Conservation (phyloP, 2,888 invertebrate genomes). For the Baccha elongata region DNA sequence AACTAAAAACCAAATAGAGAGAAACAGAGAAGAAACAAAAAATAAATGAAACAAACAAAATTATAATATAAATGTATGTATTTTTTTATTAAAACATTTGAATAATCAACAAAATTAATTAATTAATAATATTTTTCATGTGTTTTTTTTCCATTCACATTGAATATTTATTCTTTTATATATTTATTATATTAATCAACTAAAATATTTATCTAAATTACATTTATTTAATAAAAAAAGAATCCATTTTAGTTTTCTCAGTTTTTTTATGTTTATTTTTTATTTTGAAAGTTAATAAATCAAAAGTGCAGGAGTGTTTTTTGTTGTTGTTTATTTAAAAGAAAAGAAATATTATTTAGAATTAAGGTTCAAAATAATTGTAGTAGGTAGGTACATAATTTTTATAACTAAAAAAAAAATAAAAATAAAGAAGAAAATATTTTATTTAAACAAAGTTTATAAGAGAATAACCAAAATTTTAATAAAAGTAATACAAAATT, state of each 20-base stretch:
- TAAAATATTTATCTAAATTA: constrained; percentile 82
- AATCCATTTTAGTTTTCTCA: constrained; percentile 46
- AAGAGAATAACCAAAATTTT: constrained; percentile 13
- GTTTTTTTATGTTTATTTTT: constrained; percentile 24
- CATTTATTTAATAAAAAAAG: constrained; percentile 76
- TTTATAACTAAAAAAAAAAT: constrained; percentile 37
- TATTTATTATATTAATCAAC: constrained; percentile 79
- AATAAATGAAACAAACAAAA: constrained; percentile 76
- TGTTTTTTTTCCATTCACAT: constrained; percentile 74
- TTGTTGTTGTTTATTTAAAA: background rate
- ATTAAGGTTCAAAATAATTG: background rate
- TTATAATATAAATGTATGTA: constrained; percentile 75
- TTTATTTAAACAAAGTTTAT: constrained; percentile 32
- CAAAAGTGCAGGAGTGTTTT: constrained; percentile 20
- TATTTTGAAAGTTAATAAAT: constrained; percentile 18
- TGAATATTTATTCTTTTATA: constrained; percentile 73
- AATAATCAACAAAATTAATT: constrained; percentile 81
- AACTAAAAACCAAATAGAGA: constrained; percentile 64
- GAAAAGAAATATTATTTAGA: constrained; percentile 28
- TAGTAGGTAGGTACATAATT: constrained; percentile 41
- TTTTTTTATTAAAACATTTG: constrained; percentile 78
- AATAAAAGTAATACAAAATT: constrained; percentile 60
- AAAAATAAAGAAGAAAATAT: constrained; percentile 34
- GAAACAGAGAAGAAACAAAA: constrained; percentile 68
- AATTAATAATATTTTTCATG: constrained; percentile 70